Evolutionary conservation across 2,113 vertebrate genomes (phyloP), one percentile per base, ranked within the genome.

Genomic region (Ivindomyrus marchei): DNA sequence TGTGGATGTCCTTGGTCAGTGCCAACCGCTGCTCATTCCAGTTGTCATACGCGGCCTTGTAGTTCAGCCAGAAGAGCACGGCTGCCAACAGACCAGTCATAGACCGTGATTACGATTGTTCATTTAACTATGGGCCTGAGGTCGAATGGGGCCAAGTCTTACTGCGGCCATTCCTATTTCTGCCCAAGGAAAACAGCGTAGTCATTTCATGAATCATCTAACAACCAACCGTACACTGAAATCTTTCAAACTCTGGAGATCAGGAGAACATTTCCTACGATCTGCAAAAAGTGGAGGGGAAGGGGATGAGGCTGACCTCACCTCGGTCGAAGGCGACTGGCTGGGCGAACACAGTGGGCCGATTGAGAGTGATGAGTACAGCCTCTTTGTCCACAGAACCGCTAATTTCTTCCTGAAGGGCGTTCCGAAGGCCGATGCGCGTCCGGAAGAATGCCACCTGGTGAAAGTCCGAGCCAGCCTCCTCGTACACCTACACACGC

Each of bases 401-500:
- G 88, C 98, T 98, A 93, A 99, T 99, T 94, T 99, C 98, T 92
- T 99, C 98, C 94, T 99, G 94, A 56, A 99, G 96, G 49, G 98
- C 98, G 84, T 99, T 99, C 58, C 98, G 95, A 92, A 99, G 94
- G 66, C 98, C 98, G 45, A 99, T 99, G 88, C 98, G 96, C 49
- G 98, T 99, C 92, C 98, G 97, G 94, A 99, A 99, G 94, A 99
- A 99, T 0, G 98, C 98, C 93, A 99, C 98, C 91, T 99, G 98
- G 94, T 99, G 98, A 92, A 99, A 99, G 94, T 99, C 98, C 66
- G 98, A 99, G 80, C 98, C 97, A 80, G 98, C 98, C 95, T 99
- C 98, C 93, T 99, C 98, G 91, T 99, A 99, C 85, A 99, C 98
- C 98, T 99, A 45, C 7, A 31, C 19, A 39, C 17, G 7, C 52